phyloP scores from a whole-genome alignment of 2,888 invertebrate genomes.

The Papilio gigon region DNA sequence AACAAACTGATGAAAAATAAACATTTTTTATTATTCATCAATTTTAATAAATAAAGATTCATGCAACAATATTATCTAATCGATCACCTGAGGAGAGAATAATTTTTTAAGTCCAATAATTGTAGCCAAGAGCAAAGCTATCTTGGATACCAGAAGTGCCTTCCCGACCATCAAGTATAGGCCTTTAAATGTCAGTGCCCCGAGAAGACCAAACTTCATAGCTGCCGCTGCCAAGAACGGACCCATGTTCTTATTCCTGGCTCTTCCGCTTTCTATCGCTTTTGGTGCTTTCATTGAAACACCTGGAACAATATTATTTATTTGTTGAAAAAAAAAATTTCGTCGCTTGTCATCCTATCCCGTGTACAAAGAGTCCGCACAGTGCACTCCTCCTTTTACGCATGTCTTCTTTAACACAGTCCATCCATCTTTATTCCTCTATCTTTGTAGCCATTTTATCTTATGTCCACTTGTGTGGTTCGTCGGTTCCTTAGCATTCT shows the following conservation, averaged over 20 bases:
- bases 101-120: slow-evolving; percentile 92
- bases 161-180: slow-evolving; percentile 91
- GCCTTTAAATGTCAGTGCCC: slow-evolving; percentile 90
- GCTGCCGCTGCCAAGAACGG: slow-evolving; percentile 88
- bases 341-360: not conserved
- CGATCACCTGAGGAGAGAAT: slow-evolving; percentile 85
- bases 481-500: too few species aligned
- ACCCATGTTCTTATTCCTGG: slow-evolving; percentile 88
- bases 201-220: slow-evolving; percentile 90
- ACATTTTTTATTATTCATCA: slow-evolving; percentile 31
- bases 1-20: slow-evolving; percentile 39
- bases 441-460: too few species aligned
- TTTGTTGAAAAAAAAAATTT: too few species aligned
- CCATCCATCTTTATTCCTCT: too few species aligned
- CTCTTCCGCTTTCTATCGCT: slow-evolving; percentile 84
- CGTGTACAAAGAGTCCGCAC: too few species aligned
- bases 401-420: too few species aligned
- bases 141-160: slow-evolving; percentile 91
- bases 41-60: slow-evolving; percentile 36
- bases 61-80: slow-evolving; percentile 49
- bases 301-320: slow-evolving; percentile 72
- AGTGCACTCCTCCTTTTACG: too few species aligned
- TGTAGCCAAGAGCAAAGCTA: slow-evolving; percentile 89
- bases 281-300: slow-evolving; percentile 86
- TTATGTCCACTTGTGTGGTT: too few species aligned